Evolutionary conservation across 2,797 vertebrate species (phyloP), one percentile per base, ranked within the genome.

Genomic region (Labeo calbasu): DNA sequence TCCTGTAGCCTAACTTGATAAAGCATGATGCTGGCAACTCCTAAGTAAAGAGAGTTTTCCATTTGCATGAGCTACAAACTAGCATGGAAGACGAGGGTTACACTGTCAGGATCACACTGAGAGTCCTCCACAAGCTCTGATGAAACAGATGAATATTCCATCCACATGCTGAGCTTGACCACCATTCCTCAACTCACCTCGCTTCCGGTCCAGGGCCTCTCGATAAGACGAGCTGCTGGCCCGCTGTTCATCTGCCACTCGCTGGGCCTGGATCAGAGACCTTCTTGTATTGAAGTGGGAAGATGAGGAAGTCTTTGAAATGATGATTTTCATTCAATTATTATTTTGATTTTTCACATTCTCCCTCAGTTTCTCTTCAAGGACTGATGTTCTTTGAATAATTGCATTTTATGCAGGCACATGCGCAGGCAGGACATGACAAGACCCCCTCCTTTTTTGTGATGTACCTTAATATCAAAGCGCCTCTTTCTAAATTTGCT

Each of bases 381-480:
- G 92, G 88, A 84, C 78, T 25, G 86, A 81, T 66, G 57, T 91
- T 91, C 91, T 90, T 84, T 85, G 87, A 89, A 88, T 86, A 86
- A 82, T 88, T 87, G 70, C 50, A 55, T 88, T 87, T 86, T 46
- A 82, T 84, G 36, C 79, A 13, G 40, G 75, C 88, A 89, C 68
- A 84, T 89, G 87, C 83, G 87, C 88, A 76, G 79, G 25, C 68
- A 84, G 68, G 73, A 75, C 40, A 81, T 84, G 59, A 77, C 81
- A 81, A 73, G 79, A 73, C 84, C 79, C 21, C 57, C 77, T 61
- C n/a, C 84, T 88, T 46, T 91, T 89, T 73, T 82, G 79, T 76
- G 76, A 50, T 88, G 80, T 84, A 84, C 88, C 91, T 90, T 86
- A 90, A 91, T 92, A 91, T 93, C 90, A 93, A 93, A 92, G 91